phyloP scores from a whole-genome alignment of 2,888 invertebrate species.

The Stenichneumon culpator region DNA sequence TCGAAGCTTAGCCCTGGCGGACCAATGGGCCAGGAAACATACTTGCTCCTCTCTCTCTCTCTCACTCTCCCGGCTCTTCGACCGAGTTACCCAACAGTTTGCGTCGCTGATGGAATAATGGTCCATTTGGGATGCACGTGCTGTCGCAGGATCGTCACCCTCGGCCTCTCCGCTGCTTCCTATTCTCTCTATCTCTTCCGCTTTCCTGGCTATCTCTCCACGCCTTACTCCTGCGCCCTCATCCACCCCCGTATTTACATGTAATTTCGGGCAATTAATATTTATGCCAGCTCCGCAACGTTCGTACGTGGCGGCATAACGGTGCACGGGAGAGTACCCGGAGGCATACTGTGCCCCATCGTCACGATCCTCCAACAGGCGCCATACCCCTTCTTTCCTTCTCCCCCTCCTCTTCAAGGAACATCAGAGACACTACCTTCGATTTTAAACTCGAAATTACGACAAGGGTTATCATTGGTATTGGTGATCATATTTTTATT shows the following conservation, averaged over 20 bases:
- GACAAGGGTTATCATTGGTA: not conserved
- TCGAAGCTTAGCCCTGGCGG: slow-evolving; percentile 31
- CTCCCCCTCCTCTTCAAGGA: not conserved
- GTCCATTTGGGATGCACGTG: slow-evolving; percentile 84
- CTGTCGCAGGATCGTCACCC: slow-evolving; percentile 76
- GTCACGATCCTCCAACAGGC: slow-evolving; percentile 42
- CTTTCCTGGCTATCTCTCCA: slow-evolving; percentile 11
- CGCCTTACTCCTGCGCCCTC: slow-evolving; percentile 59
- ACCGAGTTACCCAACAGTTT: slow-evolving; percentile 83
- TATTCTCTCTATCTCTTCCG: slow-evolving; percentile 32
- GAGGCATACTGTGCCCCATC: slow-evolving; percentile 48
- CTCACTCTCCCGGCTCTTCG: slow-evolving; percentile 72
- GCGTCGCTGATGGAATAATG: slow-evolving; percentile 84
- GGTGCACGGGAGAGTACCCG: slow-evolving; percentile 34
- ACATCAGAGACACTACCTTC: not conserved
- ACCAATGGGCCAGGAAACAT: slow-evolving; percentile 48
- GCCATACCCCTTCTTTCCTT: not conserved
- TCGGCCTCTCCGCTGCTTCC: slow-evolving; percentile 46
- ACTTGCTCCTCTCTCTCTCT: slow-evolving; percentile 25
- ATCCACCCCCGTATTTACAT: slow-evolving; percentile 81
- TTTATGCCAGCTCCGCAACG: slow-evolving; percentile 78
- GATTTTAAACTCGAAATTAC: slow-evolving; percentile 22
- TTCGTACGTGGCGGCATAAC: slow-evolving; percentile 64
- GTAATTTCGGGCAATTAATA: slow-evolving; percentile 83
- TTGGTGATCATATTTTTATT: not conserved